Base-by-base conservation (phyloP, 1,140 invertebrate species). In the Brachystomella parvula region DNA sequence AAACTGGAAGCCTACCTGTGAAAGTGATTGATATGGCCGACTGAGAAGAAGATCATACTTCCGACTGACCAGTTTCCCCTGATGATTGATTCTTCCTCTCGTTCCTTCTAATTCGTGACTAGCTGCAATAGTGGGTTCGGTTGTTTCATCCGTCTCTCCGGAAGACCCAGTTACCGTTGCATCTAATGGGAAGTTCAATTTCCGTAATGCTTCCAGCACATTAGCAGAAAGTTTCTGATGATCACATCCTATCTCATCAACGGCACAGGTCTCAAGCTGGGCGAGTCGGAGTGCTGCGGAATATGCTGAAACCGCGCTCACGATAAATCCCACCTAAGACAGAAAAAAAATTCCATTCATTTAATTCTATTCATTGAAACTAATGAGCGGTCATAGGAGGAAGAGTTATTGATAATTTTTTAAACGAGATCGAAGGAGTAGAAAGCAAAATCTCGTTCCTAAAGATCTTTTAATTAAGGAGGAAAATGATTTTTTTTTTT, bases 301-400 rank as follows among this genome's bases (percentile, higher is more conserved):
- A n/a, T 74, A 75, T 9, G 75, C 75, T 21, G 75, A 76, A 3
- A 75, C 73, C 3, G 74, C 76, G 60, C 73, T 75, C n/a, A 75
- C 73, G 3, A 75, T 75, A 56, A 75, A 75, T 3, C 71, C 69
- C 2, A 76, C 71, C 70, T 75, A 53, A 3, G 63, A 60, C 39
- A 33, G n/a, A n/a, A 3, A 58, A 24, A 64, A 47, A 30, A 26
- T 15, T 39, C 30, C 53, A 35, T 65, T 39, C n/a, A 32, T 53
- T 53, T 49, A 53, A 53, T 53, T 53, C 24, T 24, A 15, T 19
- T 26, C 49, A 53, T n/a, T n/a, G n/a, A 53, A 44, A 44, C 39
- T 44, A 44, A 12, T 44, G 9, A 44, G 39, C 39, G 39, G 9
- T 44, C n/a, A n/a, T n/a, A n/a, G n/a, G n/a, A n/a, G n/a, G n/a